These are phyloP conservation scores for Eremophila alpestris DNA, from an alignment of 2,797 vertebrate species.

Conservation along the genomic window DNA sequence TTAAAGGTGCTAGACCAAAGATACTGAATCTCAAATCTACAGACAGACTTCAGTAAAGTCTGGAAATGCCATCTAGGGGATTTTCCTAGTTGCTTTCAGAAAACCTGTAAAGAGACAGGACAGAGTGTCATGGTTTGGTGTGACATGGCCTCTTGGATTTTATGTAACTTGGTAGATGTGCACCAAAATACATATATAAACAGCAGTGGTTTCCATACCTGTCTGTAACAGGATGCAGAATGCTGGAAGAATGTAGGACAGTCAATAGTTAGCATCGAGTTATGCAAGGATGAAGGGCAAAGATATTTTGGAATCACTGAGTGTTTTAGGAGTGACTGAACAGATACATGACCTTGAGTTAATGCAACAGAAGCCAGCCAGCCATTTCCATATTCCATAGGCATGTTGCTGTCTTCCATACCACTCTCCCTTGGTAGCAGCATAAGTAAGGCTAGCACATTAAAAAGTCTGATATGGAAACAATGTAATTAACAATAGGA, in stretches of 20 bases:
- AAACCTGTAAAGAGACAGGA: not conserved
- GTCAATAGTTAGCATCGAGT: not conserved
- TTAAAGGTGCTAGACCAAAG: not conserved
- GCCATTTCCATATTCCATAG: not conserved
- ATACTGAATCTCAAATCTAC: not conserved
- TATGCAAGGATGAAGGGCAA: not conserved
- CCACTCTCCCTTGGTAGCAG: accelerated
- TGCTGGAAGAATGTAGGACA: not conserved
- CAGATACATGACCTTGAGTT: not conserved
- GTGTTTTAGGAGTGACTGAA: not conserved
- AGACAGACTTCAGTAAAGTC: not conserved
- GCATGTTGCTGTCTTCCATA: not conserved
- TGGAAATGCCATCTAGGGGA: not conserved
- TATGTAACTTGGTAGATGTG: not conserved
- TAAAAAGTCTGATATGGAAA: not conserved
- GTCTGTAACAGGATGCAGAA: not conserved
- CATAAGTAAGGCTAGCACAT: not conserved
- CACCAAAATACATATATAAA: accelerated
- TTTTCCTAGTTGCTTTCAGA: not conserved
- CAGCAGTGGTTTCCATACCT: not conserved
- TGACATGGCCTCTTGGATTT: not conserved
- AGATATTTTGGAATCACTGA: not conserved
- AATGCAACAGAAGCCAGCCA: not conserved
- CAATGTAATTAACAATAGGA: not conserved
- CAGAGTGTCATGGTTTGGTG: not conserved